Evolutionary conservation across 2,888 invertebrate species (phyloP).

Genomic region (Tortricodes alternella): DNA sequence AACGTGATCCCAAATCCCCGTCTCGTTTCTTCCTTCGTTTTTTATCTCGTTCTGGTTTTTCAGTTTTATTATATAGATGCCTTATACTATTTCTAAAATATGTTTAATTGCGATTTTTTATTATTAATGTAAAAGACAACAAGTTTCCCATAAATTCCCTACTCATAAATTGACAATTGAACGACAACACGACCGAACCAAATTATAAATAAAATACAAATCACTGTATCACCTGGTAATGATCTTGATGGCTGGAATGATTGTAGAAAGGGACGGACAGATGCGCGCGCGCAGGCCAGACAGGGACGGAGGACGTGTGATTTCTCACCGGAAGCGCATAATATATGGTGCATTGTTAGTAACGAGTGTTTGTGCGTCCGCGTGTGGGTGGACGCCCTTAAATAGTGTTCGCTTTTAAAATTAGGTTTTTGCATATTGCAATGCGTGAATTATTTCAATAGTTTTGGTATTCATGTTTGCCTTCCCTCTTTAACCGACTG

Average conservation of each 20-base stretch:
- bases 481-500: no score
- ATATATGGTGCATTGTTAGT: constrained; percentile 81
- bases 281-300: constrained; percentile 35
- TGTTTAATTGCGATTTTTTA: no score
- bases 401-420: constrained; percentile 25
- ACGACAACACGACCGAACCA: constrained; percentile 13
- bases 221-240: constrained; percentile 77
- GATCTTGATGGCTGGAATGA: constrained; percentile 71
- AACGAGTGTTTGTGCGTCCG: constrained; percentile 65
- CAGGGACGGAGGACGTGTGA: constrained; percentile 47
- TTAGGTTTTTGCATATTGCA: constrained; percentile 22
- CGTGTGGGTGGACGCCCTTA: constrained; percentile 33
- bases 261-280: constrained; percentile 54
- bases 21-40: no score
- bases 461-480: background rate
- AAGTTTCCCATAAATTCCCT: background rate
- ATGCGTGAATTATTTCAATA: constrained; percentile 15
- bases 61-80: no score
- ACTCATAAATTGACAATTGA: constrained; percentile 9
- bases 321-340: constrained; percentile 76
- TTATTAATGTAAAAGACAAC: no score
- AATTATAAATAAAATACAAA: constrained; percentile 58
- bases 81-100: no score
- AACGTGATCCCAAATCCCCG: no score
- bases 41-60: no score